These are phyloP conservation scores for Temnothorax ravouxi DNA, from an alignment of 2,888 invertebrate species.

Conservation along the genomic window DNA sequence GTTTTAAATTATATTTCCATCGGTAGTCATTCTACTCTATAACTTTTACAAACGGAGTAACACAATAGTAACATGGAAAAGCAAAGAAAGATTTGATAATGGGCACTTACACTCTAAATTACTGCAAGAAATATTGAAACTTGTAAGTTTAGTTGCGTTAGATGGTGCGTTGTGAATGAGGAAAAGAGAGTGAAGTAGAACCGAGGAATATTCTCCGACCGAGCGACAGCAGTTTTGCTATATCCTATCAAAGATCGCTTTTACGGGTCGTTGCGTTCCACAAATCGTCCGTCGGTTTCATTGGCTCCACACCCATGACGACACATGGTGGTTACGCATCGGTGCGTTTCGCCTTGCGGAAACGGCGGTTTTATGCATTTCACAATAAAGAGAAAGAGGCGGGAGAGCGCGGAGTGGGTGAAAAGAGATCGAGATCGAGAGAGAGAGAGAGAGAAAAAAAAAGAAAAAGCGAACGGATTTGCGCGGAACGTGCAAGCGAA, in stretches of 20 bases:
- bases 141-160: constrained; percentile 14
- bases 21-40: not conserved
- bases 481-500: constrained; percentile 55
- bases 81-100: not conserved
- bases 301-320: constrained; percentile 68
- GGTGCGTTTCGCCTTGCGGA: constrained; percentile 56
- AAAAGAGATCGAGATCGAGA: not conserved
- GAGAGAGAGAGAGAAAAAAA: not conserved
- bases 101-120: not conserved
- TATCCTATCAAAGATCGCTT: constrained; percentile 74
- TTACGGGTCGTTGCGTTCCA: constrained; percentile 76
- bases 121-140: not conserved
- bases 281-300: constrained; percentile 76
- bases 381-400: constrained; percentile 16
- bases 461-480: constrained; percentile 15
- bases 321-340: constrained; percentile 61
- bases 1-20: not conserved
- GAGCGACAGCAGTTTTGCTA: constrained; percentile 52
- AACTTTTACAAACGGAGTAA: not conserved
- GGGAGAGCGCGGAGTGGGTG: constrained; percentile 8
- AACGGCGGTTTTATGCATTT: constrained; percentile 64
- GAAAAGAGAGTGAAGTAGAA: constrained; percentile 27
- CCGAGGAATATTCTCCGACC: constrained; percentile 42
- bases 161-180: constrained; percentile 16
- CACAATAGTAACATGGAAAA: not conserved